Percentiles rank a stretch among this genome's conserved stretches.
phyloP scores from a whole-genome alignment of 1,140 invertebrate species.

The Paraescarpia echinospica region DNA sequence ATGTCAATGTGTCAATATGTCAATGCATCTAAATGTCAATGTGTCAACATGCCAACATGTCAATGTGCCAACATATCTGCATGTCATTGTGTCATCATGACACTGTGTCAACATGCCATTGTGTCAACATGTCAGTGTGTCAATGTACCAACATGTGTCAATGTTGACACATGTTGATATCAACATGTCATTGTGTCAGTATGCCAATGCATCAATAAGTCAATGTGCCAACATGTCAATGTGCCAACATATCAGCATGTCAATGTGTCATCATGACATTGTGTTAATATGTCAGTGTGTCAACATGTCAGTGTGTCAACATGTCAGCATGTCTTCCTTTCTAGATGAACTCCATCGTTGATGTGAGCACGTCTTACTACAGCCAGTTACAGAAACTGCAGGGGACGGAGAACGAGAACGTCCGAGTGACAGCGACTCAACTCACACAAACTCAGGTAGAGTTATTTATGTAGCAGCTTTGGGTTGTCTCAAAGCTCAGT shows the following conservation, averaged over 20 bases:
- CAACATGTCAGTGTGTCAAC: too few relatives aligned
- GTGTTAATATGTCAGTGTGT: background rate
- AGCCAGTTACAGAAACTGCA: conserved; percentile 68
- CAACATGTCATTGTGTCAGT: too few relatives aligned
- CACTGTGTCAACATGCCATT: background rate
- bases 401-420: conserved; percentile 63
- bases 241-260: background rate
- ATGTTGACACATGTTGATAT: too few relatives aligned
- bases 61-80: too few relatives aligned
- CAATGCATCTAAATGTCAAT: too few relatives aligned
- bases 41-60: conserved; percentile 38
- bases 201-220: too few relatives aligned
- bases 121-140: too few relatives aligned
- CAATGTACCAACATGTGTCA: too few relatives aligned
- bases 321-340: conserved; percentile 41
- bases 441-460: conserved; percentile 39
- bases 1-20: too few relatives aligned
- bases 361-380: conserved; percentile 67
- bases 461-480: background rate
- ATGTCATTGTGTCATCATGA: too few relatives aligned
- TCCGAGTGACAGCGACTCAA: conserved; percentile 59
- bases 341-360: conserved; percentile 60
- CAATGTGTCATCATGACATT: background rate
- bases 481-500: too few relatives aligned
- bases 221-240: too few relatives aligned